Percentiles rank a stretch among this genome's conserved stretches.
These are phyloP conservation scores for Dendropsophus ebraccatus DNA, from an alignment of 2,113 vertebrate species.

Conservation along the genomic window DNA sequence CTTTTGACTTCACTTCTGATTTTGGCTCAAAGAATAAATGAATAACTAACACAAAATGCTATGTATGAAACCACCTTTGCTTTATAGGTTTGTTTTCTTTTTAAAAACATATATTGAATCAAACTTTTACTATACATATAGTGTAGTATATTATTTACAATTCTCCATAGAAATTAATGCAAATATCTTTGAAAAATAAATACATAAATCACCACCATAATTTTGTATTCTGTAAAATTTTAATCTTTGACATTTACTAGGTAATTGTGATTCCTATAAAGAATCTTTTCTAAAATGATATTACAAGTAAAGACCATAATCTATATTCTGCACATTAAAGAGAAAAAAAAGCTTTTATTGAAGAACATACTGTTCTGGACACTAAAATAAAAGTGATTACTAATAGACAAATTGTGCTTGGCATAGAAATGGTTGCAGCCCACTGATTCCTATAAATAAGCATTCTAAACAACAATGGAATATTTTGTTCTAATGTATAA, in stretches of 20 bases:
- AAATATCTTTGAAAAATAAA: too few species aligned
- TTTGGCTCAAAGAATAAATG: too few species aligned
- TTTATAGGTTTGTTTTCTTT: too few species aligned
- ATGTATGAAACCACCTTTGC: too few species aligned
- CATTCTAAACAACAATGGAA: conserved; percentile 13
- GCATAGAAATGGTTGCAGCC: conserved; percentile 20
- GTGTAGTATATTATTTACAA: too few species aligned
- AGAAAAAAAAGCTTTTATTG: background rate
- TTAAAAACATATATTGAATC: too few species aligned
- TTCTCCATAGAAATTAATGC: too few species aligned
- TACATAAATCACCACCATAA: too few species aligned
- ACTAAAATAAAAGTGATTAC: conserved; percentile 40
- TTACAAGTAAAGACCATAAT: background rate
- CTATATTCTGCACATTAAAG: background rate
- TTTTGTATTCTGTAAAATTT: too few species aligned
- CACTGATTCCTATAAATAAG: conserved; percentile 29
- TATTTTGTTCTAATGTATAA: background rate
- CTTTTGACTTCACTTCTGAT: too few species aligned
- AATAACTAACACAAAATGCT: too few species aligned
- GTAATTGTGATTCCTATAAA: background rate
- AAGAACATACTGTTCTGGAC: conserved; percentile 34
- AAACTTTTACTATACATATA: too few species aligned
- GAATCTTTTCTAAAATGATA: background rate
- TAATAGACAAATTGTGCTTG: conserved; percentile 35
- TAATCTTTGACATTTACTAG: background rate